Conservation (phyloP, 2,888 invertebrate genomes). For the Drosophila niveifrons region DNA sequence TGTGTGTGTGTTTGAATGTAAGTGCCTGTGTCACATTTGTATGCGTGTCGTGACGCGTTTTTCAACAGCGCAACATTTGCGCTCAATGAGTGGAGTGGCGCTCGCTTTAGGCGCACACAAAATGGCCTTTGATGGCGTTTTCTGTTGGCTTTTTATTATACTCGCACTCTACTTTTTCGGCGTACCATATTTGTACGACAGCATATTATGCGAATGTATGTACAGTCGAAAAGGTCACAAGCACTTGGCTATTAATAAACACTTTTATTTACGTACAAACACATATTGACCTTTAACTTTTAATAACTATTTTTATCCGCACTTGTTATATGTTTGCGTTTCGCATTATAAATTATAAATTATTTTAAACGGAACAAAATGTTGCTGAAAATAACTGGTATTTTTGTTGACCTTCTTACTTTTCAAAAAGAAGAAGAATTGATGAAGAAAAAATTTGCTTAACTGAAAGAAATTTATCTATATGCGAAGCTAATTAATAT, state of each 20-base stretch:
- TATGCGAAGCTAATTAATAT: too few relatives aligned
- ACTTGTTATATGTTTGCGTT: background rate
- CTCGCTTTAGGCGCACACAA: conserved; percentile 39
- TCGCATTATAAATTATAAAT: background rate
- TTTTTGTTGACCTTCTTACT: too few relatives aligned
- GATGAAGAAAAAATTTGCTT: too few relatives aligned
- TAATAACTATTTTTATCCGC: background rate
- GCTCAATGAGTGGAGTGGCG: conserved; percentile 35
- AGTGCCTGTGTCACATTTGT: conserved; percentile 44
- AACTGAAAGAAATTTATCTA: too few relatives aligned
- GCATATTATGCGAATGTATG: background rate
- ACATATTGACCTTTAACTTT: background rate
- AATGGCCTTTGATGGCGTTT: conserved; percentile 44
- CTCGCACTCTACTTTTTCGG: background rate
- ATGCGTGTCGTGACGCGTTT: conserved; percentile 60
- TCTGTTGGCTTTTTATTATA: conserved; percentile 28
- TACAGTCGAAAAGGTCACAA: conserved; percentile 4
- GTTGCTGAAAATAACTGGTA: too few relatives aligned
- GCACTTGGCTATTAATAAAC: conserved; percentile 21
- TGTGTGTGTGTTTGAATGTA: conserved; percentile 17
- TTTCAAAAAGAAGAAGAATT: too few relatives aligned
- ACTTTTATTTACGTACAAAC: background rate
- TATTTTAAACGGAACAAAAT: background rate
- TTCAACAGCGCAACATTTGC: conserved; percentile 62
- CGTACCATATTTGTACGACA: conserved; percentile 13